Evolutionary conservation across 2,113 vertebrate species (phyloP), one percentile per base, ranked within the genome.

Genomic region (Ciconia maguari): DNA sequence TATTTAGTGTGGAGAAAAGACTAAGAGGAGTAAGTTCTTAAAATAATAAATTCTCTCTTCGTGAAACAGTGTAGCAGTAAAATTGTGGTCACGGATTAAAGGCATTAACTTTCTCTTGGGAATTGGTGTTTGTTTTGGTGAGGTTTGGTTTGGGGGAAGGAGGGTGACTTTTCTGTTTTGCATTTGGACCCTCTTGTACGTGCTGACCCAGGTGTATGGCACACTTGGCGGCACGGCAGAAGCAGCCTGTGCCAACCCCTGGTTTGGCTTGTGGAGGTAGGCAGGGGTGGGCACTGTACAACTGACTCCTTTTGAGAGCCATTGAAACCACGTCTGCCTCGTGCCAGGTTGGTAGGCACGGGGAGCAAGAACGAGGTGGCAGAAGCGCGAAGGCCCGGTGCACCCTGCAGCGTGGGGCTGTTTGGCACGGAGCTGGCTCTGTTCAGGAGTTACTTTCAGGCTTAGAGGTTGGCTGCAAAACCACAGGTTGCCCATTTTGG

Each of bases 341-440:
- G 2, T 26, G 36, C 10, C n/a, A 14, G 42, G 15, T 38, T 61
- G 64, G 12, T 9, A 20, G 54, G 26, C 26, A 11, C 1, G 7
- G 20, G 83, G 25, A 75, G 34, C 36, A 74, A 49, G 66, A 76
- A 8, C 0, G 4, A 30, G 70, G 32, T 38, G 77, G 13, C 64
- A 60, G 44, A 90, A 66, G 44, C 1, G 0, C 1, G 2, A 26
- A 26, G 0, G 1, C 41, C 27, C 0, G 0, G 19, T 21, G 60
- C 19, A 29, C 10, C 16, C 9, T 0, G 2, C 0, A 8, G 27
- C 1, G 0, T 34, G 32, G 29, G 26, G 29, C 36, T 7, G 1
- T 41, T 34, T 58, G 79, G 38, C 18, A 5, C 0, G 1, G 61
- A 49, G 54, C 7, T 0, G 1, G 10, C 30, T 85, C 30, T 44